phyloP scores from a whole-genome alignment of 2,888 invertebrate genomes.

The Rhingia rostrata region DNA sequence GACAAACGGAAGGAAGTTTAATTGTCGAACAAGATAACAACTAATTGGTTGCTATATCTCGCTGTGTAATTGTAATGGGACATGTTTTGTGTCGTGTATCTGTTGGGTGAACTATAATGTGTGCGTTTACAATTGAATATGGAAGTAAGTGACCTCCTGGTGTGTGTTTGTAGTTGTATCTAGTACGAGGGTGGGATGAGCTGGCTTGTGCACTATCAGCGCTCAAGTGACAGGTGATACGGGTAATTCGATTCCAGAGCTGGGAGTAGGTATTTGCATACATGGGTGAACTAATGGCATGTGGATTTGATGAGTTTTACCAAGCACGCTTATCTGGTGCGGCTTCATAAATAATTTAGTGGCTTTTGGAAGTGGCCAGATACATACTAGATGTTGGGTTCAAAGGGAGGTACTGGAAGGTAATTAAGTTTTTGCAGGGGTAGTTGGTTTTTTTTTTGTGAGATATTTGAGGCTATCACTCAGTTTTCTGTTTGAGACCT shows the following conservation, averaged over 20 bases:
- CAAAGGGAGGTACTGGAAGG: too few relatives aligned
- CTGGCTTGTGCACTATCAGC: not conserved
- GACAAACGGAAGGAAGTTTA: conserved; percentile 61
- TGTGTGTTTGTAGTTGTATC: not conserved
- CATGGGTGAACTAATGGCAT: conserved; percentile 11
- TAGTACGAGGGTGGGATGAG: not conserved
- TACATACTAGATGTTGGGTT: too few relatives aligned
- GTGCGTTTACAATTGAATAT: conserved; percentile 27
- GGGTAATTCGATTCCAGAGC: conserved; percentile 33
- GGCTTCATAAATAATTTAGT: conserved; percentile 29
- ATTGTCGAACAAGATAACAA: conserved; percentile 63
- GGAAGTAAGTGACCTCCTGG: conserved; percentile 21
- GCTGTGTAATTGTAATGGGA: conserved; percentile 53
- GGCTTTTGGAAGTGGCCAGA: not conserved
- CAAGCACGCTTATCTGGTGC: conserved; percentile 30
- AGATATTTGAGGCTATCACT: too few relatives aligned
- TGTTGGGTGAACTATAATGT: conserved; percentile 23
- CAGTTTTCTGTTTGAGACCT: too few relatives aligned
- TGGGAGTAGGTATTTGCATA: not conserved
- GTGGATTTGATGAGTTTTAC: conserved; percentile 34
- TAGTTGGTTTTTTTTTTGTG: too few relatives aligned
- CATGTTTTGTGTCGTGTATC: conserved; percentile 17
- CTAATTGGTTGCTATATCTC: conserved; percentile 59
- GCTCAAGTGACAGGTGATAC: conserved; percentile 50
- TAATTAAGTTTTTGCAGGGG: too few relatives aligned